Conservation (phyloP, 2,797 vertebrate genomes). For the Coccyzus lansbergi region DNA sequence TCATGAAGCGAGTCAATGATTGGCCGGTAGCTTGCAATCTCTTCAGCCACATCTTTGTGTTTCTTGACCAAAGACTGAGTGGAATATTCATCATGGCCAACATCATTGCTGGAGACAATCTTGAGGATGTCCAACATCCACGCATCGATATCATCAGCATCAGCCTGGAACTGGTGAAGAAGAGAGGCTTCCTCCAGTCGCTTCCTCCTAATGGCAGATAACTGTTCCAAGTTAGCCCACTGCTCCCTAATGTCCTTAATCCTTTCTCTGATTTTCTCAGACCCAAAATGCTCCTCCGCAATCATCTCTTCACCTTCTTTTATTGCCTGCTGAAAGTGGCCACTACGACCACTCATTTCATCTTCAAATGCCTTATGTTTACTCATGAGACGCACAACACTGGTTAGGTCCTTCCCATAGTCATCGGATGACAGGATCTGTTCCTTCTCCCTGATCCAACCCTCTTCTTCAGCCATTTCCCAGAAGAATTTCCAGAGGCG, state of each 20-base stretch:
- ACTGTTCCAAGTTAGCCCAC: slow-evolving; percentile 92
- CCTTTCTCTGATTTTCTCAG: slow-evolving; percentile 92
- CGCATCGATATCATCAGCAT: slow-evolving; percentile 92
- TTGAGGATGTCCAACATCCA: slow-evolving; percentile 97
- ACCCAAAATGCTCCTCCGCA: slow-evolving; percentile 90
- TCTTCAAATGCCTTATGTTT: slow-evolving; percentile 96
- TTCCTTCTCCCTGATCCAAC: slow-evolving; percentile 98
- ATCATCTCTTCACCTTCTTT: slow-evolving; percentile 93
- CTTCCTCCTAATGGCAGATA: slow-evolving; percentile 91
- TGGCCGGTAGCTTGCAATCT: slow-evolving; percentile 90
- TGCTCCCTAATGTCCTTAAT: slow-evolving; percentile 90
- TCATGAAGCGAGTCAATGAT: slow-evolving; percentile 92
- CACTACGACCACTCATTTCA: slow-evolving; percentile 91
- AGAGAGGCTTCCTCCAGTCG: slow-evolving; percentile 90
- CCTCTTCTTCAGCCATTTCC: slow-evolving; percentile 99
- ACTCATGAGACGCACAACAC: slow-evolving; percentile 90
- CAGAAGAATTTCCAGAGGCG: slow-evolving; percentile 99
- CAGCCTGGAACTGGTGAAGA: slow-evolving; percentile 96
- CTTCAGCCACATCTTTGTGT: slow-evolving; percentile 95
- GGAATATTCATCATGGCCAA: slow-evolving; percentile 97
- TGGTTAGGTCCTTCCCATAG: slow-evolving; percentile 94
- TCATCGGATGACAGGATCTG: slow-evolving; percentile 96
- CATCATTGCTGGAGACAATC: slow-evolving; percentile 94
- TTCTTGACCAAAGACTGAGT: slow-evolving; percentile 97
- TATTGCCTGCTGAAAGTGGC: slow-evolving; percentile 92